These are phyloP conservation scores for Matsumurasca onukii DNA, from an alignment of 1,140 invertebrate genomes.

Conservation along the genomic window DNA sequence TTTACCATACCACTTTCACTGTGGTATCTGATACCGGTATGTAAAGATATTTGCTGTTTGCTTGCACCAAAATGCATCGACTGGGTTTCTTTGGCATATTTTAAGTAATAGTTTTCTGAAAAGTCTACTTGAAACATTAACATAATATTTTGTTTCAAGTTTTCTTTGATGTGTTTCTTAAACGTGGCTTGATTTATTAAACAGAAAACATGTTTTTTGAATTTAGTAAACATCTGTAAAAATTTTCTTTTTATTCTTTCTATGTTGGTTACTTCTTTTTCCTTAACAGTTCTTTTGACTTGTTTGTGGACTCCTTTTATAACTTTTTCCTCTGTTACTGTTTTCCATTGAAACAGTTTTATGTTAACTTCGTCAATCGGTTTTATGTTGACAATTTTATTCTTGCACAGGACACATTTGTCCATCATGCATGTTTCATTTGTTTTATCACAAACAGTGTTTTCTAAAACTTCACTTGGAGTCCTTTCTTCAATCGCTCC, in stretches of 20 bases:
- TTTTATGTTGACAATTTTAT: neutral
- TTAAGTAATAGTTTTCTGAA: constrained; percentile 31
- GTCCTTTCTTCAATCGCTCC: neutral
- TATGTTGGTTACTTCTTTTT: neutral
- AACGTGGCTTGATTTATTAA: neutral
- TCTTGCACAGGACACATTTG: neutral
- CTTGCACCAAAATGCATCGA: constrained; percentile 34
- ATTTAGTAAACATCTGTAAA: neutral
- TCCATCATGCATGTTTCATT: neutral
- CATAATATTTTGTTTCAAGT: constrained; percentile 6
- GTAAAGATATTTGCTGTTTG: constrained; percentile 29
- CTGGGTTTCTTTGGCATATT: constrained; percentile 31
- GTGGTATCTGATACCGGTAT: constrained; percentile 3
- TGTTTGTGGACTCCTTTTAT: neutral
- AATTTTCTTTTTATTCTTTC: neutral
- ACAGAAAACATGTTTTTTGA: neutral
- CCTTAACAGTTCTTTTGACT: neutral
- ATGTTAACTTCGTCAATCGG: neutral
- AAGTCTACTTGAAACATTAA: constrained; percentile 29
- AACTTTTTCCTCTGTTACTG: too few relatives aligned
- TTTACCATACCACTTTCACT: neutral
- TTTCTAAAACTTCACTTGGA: neutral
- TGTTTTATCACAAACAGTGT: neutral
- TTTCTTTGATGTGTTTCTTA: neutral
- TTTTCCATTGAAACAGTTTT: neutral